A percentile compares a stretch with the other conserved stretches of the same genome.
Evolutionary conservation across 2,797 vertebrate genomes (phyloP).

Genomic region (Cynopterus sphinx): DNA sequence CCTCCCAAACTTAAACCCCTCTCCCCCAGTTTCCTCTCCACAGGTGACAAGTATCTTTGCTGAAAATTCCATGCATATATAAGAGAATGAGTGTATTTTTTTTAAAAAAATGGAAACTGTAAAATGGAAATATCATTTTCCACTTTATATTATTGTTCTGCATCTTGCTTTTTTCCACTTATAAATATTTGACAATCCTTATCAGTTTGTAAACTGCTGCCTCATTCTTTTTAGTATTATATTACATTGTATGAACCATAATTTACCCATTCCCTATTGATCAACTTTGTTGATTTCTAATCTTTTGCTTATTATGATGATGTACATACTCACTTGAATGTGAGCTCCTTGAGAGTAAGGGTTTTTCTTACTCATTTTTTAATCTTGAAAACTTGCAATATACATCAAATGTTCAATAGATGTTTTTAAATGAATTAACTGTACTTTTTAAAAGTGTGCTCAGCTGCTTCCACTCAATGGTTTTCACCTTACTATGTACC

Average conservation of each 20-base stretch:
- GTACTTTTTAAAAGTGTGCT: slow-evolving; percentile 27
- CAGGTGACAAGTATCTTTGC: background rate
- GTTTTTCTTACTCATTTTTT: slow-evolving; percentile 28
- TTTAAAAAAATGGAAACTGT: slow-evolving; percentile 10
- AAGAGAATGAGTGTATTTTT: background rate
- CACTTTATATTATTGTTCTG: background rate
- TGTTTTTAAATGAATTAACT: slow-evolving; percentile 20
- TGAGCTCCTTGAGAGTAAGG: slow-evolving; percentile 39
- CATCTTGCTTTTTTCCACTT: background rate
- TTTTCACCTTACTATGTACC: background rate
- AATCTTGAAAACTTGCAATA: slow-evolving; percentile 10
- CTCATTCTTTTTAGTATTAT: background rate
- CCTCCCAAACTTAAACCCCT: background rate
- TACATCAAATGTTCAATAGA: slow-evolving; percentile 12
- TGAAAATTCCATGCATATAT: slow-evolving; percentile 24
- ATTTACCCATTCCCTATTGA: background rate
- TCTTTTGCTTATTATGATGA: background rate
- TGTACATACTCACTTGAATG: background rate
- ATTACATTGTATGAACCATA: background rate
- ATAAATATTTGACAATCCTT: background rate
- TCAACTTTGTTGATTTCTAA: slow-evolving; percentile 43
- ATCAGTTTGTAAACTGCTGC: background rate
- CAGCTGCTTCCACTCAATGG: background rate
- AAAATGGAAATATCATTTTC: background rate
- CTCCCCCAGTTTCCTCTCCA: background rate